Conservation (phyloP, 2,797 vertebrate genomes). For the Sebastes diploproa region DNA sequence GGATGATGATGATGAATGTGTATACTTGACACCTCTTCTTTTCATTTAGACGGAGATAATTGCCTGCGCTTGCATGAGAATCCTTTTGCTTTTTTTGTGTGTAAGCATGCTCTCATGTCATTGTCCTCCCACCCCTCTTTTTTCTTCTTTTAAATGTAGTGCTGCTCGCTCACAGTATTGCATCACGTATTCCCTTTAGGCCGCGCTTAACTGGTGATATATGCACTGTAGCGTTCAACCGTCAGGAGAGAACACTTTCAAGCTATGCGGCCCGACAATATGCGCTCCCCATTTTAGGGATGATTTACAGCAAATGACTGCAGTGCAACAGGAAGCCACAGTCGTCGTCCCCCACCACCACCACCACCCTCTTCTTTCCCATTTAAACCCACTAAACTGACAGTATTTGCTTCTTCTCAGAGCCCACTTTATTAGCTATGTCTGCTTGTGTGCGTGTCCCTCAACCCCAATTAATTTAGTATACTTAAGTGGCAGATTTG, state of each 20-base stretch:
- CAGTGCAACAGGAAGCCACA: slow-evolving; percentile 43
- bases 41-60: slow-evolving; percentile 6
- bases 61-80: slow-evolving; percentile 3
- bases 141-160: slow-evolving; percentile 19
- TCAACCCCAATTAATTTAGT: slow-evolving; percentile 66
- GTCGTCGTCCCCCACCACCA: background rate
- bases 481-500: slow-evolving; percentile 64
- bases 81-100: background rate
- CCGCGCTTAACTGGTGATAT: slow-evolving; percentile 47
- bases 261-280: slow-evolving; percentile 38
- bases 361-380: slow-evolving; percentile 8
- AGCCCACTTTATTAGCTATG: slow-evolving; percentile 56
- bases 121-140: slow-evolving; percentile 3
- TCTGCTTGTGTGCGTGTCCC: slow-evolving; percentile 59
- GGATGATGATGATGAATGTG: background rate
- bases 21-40: slow-evolving; percentile 6
- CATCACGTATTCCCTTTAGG: slow-evolving; percentile 34
- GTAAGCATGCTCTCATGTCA: background rate
- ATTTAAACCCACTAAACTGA: slow-evolving; percentile 56
- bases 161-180: slow-evolving; percentile 7
- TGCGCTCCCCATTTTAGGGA: slow-evolving; percentile 26
- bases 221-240: slow-evolving; percentile 48
- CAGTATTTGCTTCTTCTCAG: slow-evolving; percentile 58
- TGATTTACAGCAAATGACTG: slow-evolving; percentile 60
- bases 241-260: slow-evolving; percentile 44